phyloP scores from a whole-genome alignment of 2,888 invertebrate species.

The Sabatieria punctata region DNA sequence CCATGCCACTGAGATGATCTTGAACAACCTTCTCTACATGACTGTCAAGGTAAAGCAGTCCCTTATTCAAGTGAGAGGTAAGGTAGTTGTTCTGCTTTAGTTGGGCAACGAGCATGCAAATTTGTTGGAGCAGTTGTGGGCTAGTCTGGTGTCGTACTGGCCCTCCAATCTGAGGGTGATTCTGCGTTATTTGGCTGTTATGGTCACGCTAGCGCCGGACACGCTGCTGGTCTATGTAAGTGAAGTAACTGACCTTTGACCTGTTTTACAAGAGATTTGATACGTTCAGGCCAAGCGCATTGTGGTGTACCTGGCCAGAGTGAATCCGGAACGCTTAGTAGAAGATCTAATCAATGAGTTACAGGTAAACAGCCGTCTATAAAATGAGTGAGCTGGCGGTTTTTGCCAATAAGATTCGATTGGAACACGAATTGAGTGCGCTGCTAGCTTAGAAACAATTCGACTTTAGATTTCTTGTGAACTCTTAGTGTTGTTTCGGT shows the following conservation, averaged over 20 bases:
- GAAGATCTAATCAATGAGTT: slow-evolving; percentile 95
- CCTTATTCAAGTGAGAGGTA: not conserved
- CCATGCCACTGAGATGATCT: slow-evolving; percentile 98
- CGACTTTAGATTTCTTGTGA: no score
- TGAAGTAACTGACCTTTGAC: slow-evolving; percentile 4
- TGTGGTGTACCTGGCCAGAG: slow-evolving; percentile 72
- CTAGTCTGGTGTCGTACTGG: slow-evolving; percentile 83
- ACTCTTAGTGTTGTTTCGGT: no score
- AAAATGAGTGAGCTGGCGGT: no score
- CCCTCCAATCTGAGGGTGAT: slow-evolving; percentile 92
- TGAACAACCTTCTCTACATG: slow-evolving; percentile 94
- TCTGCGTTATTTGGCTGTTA: slow-evolving; percentile 80
- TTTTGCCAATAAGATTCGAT: no score
- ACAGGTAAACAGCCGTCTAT: no score
- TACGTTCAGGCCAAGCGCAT: slow-evolving; percentile 76
- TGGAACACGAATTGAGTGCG: no score
- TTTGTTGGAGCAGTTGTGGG: slow-evolving; percentile 90
- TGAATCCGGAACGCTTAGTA: slow-evolving; percentile 72
- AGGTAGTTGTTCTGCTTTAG: slow-evolving; percentile 37
- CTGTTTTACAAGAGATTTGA: not conserved
- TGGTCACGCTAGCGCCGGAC: slow-evolving; percentile 90
- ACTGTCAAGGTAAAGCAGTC: slow-evolving; percentile 46
- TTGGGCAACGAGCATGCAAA: slow-evolving; percentile 87
- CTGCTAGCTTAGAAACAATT: no score
- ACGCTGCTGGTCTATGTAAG: slow-evolving; percentile 71